Percentiles rank a stretch among this genome's conserved stretches.
Evolutionary conservation across 2,888 invertebrate species (phyloP).

Genomic region (Zygothrica quintamaculata): DNA sequence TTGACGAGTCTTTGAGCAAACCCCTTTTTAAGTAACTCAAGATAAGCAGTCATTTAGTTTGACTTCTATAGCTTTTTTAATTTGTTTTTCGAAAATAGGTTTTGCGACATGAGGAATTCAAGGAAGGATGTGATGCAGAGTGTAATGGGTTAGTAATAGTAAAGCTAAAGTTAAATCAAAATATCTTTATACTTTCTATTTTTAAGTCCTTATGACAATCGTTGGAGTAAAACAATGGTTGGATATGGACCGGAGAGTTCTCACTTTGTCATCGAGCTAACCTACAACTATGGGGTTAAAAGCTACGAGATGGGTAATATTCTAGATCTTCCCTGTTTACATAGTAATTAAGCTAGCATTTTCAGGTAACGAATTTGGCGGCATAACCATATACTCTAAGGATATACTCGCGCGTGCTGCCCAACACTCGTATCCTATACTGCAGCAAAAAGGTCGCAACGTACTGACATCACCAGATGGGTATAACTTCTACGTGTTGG

Average conservation of each 20-base stretch:
- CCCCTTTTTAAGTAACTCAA: neutral
- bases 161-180: too few species aligned
- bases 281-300: constrained; percentile 98
- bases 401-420: constrained; percentile 91
- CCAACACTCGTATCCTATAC: constrained; percentile 89
- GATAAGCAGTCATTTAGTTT: too few species aligned
- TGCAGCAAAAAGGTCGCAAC: constrained; percentile 87
- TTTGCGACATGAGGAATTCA: constrained; percentile 98
- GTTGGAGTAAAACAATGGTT: constrained; percentile 99
- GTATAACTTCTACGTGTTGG: constrained; percentile 92
- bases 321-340: too few species aligned
- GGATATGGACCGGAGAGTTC: constrained; percentile 98
- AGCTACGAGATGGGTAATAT: constrained; percentile 90
- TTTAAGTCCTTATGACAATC: constrained; percentile 96
- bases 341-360: too few species aligned
- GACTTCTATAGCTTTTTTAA: neutral
- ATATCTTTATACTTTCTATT: neutral
- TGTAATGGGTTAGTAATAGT: constrained; percentile 94
- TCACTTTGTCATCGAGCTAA: constrained; percentile 98
- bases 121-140: constrained; percentile 97
- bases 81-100: constrained; percentile 86
- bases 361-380: constrained; percentile 92
- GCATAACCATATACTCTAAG: constrained; percentile 92
- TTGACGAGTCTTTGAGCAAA: too few species aligned
- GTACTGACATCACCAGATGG: constrained; percentile 95